These are phyloP conservation scores for Ophioninae sp. DNA, from an alignment of 2,888 invertebrate genomes.

Conservation along the genomic window DNA sequence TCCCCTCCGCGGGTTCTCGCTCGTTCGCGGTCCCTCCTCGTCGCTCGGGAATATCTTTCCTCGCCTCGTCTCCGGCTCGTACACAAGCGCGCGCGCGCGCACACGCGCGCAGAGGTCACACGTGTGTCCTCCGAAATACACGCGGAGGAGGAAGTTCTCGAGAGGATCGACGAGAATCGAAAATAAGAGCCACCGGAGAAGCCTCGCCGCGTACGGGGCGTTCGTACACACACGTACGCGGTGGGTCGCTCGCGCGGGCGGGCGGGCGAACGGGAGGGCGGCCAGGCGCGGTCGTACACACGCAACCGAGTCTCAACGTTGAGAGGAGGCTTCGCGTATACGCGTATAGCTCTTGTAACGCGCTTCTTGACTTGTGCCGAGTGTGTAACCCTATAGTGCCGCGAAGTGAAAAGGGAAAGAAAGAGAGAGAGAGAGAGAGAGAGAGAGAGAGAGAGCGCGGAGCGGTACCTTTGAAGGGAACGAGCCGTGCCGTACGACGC, in stretches of 20 bases:
- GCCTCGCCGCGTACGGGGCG: conserved; percentile 17
- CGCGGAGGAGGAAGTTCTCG: conserved; percentile 16
- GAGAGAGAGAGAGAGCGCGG: conserved; percentile 58
- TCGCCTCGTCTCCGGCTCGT: conserved; percentile 25
- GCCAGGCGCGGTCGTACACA: background rate
- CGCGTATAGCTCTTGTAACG: conserved; percentile 48
- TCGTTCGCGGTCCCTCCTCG: background rate
- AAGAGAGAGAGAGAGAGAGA: conserved; percentile 33
- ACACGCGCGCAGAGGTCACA: background rate
- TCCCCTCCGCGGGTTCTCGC: background rate
- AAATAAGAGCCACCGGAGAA: conserved; percentile 45
- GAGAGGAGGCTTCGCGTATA: background rate
- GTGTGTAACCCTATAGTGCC: conserved; percentile 62
- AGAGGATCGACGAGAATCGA: conserved; percentile 26
- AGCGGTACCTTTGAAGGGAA: conserved; percentile 70
- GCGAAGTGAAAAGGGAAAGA: conserved; percentile 41
- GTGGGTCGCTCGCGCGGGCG: background rate
- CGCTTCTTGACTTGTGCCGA: conserved; percentile 61
- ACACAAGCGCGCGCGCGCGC: background rate
- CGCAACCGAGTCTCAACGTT: conserved; percentile 9
- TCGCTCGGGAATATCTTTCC: conserved; percentile 33
- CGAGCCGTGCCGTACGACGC: conserved; percentile 62
- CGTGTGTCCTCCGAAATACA: conserved; percentile 4
- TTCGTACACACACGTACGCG: background rate
- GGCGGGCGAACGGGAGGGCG: too few relatives aligned